Percentiles rank a stretch among this genome's conserved stretches.
These are phyloP conservation scores for Octomys mimax DNA, from an alignment of 2,797 vertebrate species.

Conservation along the genomic window DNA sequence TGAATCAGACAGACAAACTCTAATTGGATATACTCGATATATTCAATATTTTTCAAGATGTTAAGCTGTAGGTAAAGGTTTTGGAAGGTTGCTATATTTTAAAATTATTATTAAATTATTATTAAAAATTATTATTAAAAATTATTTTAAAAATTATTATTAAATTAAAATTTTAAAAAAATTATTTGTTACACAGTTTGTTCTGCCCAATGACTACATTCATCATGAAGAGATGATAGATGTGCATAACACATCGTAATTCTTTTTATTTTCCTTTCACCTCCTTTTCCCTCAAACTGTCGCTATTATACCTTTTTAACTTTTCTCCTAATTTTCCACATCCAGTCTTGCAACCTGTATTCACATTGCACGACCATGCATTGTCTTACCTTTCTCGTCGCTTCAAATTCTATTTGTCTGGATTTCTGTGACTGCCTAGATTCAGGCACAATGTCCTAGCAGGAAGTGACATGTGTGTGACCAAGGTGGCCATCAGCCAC, in stretches of 20 bases:
- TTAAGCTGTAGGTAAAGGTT: not conserved
- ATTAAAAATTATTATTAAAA: no score
- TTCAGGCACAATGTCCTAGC: not conserved
- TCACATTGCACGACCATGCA: not conserved
- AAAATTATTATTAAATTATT: no score
- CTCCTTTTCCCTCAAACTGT: not conserved
- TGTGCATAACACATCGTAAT: not conserved
- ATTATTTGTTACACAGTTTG: not conserved
- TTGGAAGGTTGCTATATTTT: not conserved
- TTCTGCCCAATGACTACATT: not conserved
- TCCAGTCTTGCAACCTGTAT: not conserved
- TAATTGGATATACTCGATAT: not conserved
- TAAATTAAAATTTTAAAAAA: no score
- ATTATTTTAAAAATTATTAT: no score
- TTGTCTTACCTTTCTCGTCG: not conserved
- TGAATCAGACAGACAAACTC: not conserved
- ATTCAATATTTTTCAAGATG: not conserved
- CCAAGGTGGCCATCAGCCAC: not conserved
- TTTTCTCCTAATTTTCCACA: constrained; percentile 3
- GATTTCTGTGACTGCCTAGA: not conserved
- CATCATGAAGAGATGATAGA: not conserved
- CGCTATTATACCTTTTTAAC: not conserved
- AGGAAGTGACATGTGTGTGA: not conserved
- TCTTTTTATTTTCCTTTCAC: not conserved
- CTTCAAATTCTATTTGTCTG: not conserved